Percentiles rank a stretch among this genome's conserved stretches.
Evolutionary conservation across 2,113 vertebrate species (phyloP).

Genomic region (Ciconia stormi): DNA sequence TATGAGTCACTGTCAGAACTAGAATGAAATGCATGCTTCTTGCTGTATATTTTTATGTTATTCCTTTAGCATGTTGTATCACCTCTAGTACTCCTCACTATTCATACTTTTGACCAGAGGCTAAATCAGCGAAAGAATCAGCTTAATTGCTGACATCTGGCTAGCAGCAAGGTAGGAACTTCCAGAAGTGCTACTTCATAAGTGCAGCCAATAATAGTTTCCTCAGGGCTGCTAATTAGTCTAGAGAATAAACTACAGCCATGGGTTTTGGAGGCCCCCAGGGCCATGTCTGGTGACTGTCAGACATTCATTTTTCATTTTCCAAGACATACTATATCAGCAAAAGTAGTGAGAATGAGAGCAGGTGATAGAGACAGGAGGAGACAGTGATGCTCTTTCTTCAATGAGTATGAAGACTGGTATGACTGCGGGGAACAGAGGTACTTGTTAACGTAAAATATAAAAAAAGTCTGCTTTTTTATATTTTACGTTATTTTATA

Average conservation of each 20-base stretch:
- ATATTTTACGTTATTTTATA: too few relatives aligned
- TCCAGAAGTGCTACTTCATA: background rate
- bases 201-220: background rate
- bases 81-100: background rate
- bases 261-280: background rate
- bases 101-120: background rate
- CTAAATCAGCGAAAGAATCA: background rate
- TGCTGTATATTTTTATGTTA: background rate
- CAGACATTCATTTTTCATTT: background rate
- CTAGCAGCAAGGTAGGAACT: background rate
- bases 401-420: background rate
- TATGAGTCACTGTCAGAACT: background rate
- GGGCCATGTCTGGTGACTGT: background rate
- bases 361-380: background rate
- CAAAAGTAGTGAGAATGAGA: background rate
- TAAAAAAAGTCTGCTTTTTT: background rate
- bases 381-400: background rate
- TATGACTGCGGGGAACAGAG: background rate
- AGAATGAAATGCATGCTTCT: background rate
- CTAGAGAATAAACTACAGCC: background rate
- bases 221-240: slow-evolving; percentile 28
- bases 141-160: slow-evolving; percentile 35
- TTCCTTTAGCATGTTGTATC: background rate
- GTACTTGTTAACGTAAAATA: background rate
- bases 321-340: background rate